Percentiles rank a stretch among this genome's conserved stretches.
Conservation (phyloP, 2,113 vertebrate genomes). For the Cyprinodon variegatus region DNA sequence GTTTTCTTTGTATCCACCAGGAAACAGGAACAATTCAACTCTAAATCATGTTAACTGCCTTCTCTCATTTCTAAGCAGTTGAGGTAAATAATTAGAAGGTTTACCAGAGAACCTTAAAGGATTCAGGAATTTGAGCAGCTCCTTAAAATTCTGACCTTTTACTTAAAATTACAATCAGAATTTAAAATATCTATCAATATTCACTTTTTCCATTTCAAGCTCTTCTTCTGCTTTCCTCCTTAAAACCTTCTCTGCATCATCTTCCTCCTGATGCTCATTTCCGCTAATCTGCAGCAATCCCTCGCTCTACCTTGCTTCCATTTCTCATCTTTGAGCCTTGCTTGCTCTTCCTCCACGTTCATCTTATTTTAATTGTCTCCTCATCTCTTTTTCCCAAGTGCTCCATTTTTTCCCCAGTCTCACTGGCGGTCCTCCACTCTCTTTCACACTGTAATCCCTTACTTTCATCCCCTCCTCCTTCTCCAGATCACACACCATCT, state of each 20-base stretch:
- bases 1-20: too few species aligned
- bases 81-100: too few species aligned
- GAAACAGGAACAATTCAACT: too few species aligned
- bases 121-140: too few species aligned
- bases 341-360: constrained; percentile 12
- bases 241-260: constrained; percentile 24
- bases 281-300: neutral
- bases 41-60: too few species aligned
- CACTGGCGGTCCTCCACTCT: constrained; percentile 2
- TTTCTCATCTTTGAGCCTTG: constrained; percentile 37
- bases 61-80: too few species aligned
- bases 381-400: constrained; percentile 3
- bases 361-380: neutral
- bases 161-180: constrained; percentile 1
- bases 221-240: constrained; percentile 5
- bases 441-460: constrained; percentile 10
- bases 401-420: constrained; percentile 33
- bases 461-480: constrained; percentile 19
- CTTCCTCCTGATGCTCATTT: neutral
- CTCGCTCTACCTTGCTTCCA: neutral
- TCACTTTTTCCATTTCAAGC: neutral
- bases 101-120: too few species aligned
- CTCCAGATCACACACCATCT: constrained; percentile 17
- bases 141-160: too few species aligned
- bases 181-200: constrained; percentile 7